Percentiles rank a stretch among this genome's conserved stretches.
Conservation (phyloP, 2,797 vertebrate species). For the Acanthurus leucopareius region DNA sequence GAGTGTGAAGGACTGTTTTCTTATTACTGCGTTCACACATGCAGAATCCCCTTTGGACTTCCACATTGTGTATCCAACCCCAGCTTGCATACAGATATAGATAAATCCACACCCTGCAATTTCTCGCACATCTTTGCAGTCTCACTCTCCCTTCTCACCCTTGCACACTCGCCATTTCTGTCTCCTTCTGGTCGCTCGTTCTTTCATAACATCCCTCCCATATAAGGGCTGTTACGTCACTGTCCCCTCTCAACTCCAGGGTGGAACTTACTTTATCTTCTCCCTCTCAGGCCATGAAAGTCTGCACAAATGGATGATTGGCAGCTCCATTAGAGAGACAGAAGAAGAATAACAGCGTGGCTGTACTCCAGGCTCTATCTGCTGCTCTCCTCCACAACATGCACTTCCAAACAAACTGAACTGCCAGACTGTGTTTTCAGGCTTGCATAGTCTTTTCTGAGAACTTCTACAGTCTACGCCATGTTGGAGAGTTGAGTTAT, state of each 20-base stretch:
- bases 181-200: constrained; percentile 1
- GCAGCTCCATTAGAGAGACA: constrained; percentile 57
- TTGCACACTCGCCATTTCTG: constrained; percentile 13
- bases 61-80: constrained; percentile 41
- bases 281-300: constrained; percentile 55
- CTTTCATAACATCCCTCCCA: constrained; percentile 37
- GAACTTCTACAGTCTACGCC: not conserved
- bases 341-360: constrained; percentile 40
- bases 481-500: not conserved
- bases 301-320: constrained; percentile 68
- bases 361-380: constrained; percentile 59
- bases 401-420: constrained; percentile 28
- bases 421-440: not conserved
- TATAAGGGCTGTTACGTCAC: constrained; percentile 47
- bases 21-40: constrained; percentile 69
- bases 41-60: constrained; percentile 68
- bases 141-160: constrained; percentile 21
- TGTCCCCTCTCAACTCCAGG: constrained; percentile 43
- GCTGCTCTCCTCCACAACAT: constrained; percentile 28
- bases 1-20: constrained; percentile 55
- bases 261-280: constrained; percentile 50
- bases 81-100: constrained; percentile 36
- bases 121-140: constrained; percentile 15
- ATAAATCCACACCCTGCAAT: constrained; percentile 37
- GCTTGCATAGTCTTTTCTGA: not conserved